Conservation (phyloP, 1,140 invertebrate species). For the Aphis craccivora region DNA sequence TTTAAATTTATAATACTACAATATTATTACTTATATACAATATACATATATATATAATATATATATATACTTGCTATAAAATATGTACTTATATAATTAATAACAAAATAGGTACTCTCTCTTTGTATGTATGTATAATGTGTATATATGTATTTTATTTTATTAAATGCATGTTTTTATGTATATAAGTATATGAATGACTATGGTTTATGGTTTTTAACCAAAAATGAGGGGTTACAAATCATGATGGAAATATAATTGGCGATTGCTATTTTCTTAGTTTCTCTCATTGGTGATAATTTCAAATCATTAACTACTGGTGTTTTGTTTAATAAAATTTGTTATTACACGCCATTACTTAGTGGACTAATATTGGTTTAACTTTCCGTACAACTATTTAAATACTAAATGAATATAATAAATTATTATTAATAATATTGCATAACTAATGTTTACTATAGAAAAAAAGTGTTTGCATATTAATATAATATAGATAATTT, state of each 20-base stretch:
- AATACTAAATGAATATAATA: not conserved
- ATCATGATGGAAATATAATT: not conserved
- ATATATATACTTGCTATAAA: not conserved
- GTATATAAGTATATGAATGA: constrained; percentile 9
- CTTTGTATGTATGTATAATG: not conserved
- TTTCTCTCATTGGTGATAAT: not conserved
- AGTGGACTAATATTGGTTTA: not conserved
- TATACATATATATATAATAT: no score
- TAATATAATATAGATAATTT: not conserved
- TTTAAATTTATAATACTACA: not conserved
- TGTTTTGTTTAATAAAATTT: not conserved
- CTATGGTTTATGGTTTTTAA: not conserved
- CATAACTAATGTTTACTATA: not conserved
- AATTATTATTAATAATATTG: no score
- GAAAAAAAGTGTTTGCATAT: no score
- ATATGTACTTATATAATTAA: not conserved
- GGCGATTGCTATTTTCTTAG: not conserved
- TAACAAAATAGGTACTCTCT: not conserved
- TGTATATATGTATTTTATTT: not conserved
- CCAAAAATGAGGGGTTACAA: not conserved
- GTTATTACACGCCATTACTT: not conserved
- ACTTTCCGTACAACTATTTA: not conserved
- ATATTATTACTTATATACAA: not conserved
- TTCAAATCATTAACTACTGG: not conserved
- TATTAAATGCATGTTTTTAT: not conserved